Conservation (phyloP, 2,797 vertebrate species). For the Ibycter americanus region DNA sequence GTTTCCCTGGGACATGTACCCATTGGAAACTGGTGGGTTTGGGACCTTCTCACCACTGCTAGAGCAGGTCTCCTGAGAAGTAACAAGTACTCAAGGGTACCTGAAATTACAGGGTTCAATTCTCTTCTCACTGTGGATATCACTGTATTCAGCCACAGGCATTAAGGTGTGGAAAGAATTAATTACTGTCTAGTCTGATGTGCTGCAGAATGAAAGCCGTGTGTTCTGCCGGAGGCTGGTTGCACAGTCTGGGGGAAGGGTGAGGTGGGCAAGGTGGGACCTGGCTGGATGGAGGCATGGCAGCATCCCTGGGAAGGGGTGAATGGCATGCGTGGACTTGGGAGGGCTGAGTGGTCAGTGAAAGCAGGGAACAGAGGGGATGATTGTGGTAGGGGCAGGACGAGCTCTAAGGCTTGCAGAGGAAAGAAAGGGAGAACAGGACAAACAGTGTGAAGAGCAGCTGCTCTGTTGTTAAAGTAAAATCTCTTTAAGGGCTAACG, state of each 20-base stretch:
- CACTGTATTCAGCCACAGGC: not conserved
- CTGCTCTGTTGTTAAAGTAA: not conserved
- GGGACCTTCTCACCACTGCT: not conserved
- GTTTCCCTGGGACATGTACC: not conserved
- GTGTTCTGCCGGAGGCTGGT: not conserved
- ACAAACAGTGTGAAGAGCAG: not conserved
- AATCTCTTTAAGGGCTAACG: not conserved
- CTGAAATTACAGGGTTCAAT: not conserved
- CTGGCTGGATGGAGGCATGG: fast-evolving
- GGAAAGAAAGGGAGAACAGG: not conserved
- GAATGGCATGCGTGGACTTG: fast-evolving
- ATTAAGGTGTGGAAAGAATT: not conserved
- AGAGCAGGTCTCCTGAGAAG: not conserved
- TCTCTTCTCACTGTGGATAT: not conserved
- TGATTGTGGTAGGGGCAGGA: fast-evolving
- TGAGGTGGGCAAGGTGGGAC: not conserved
- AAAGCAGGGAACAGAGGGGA: not conserved
- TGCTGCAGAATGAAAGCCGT: not conserved
- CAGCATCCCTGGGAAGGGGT: not conserved
- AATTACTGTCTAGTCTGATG: fast-evolving
- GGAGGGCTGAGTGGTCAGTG: fast-evolving
- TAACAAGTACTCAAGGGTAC: not conserved
- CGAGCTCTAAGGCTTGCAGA: not conserved
- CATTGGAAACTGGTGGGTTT: not conserved
- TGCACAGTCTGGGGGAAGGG: fast-evolving